phyloP scores from a whole-genome alignment of 2,797 vertebrate species.

The Parauchenoglanis ngamensis region DNA sequence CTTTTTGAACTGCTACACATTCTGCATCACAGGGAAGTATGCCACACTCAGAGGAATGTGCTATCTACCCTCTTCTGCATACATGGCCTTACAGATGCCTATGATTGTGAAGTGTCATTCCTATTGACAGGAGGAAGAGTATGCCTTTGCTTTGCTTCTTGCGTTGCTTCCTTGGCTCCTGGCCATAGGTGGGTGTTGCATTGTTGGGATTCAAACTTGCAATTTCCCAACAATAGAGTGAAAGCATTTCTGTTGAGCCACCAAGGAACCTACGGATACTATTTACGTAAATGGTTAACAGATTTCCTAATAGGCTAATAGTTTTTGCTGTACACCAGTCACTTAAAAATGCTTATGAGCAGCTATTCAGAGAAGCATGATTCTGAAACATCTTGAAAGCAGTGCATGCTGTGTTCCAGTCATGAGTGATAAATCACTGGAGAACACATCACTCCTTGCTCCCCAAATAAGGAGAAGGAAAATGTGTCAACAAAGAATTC shows the following conservation, averaged over 20 bases:
- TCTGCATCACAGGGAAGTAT: background rate
- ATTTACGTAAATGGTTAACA: constrained; percentile 4
- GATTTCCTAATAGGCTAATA: constrained; percentile 5
- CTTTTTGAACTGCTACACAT: background rate
- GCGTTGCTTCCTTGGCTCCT: background rate
- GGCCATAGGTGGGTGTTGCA: background rate
- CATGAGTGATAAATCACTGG: constrained; percentile 34
- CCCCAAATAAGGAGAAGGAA: constrained; percentile 48
- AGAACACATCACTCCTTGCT: constrained; percentile 38
- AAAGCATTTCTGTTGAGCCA: background rate
- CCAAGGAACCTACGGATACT: background rate
- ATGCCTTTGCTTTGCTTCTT: background rate
- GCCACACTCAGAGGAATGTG: background rate
- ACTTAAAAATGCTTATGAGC: constrained; percentile 6
- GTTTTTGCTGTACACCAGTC: constrained; percentile 11
- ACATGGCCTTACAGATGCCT: background rate
- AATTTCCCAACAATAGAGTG: background rate
- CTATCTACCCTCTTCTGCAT: background rate
- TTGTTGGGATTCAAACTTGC: background rate
- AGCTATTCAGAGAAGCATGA: constrained; percentile 19
- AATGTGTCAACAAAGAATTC: constrained; percentile 44
- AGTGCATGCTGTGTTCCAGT: constrained; percentile 25
- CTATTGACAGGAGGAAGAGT: background rate
- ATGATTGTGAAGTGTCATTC: background rate
- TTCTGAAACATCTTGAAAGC: constrained; percentile 26